phyloP scores from a whole-genome alignment of 2,888 invertebrate genomes.

The Dermolepida albohirtum region DNA sequence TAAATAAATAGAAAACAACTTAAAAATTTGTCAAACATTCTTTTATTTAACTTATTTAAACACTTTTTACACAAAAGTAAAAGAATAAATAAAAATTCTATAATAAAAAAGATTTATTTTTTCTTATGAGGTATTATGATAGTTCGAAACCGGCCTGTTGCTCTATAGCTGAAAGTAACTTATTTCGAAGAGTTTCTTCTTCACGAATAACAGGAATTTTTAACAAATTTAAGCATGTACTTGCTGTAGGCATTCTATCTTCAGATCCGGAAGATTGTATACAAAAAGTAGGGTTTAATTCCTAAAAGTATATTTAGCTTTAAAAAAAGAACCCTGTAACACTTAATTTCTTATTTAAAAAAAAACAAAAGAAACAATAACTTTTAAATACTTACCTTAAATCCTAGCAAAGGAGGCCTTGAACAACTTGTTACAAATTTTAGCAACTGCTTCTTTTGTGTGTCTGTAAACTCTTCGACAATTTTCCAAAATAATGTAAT shows the following conservation, averaged over 20 bases:
- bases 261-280: constrained; percentile 93
- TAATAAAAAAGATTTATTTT: constrained; percentile 2
- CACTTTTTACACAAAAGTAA: constrained; percentile 27
- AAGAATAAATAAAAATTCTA: constrained; percentile 28
- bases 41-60: constrained; percentile 20
- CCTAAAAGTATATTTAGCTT: constrained; percentile 68
- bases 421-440: constrained; percentile 99
- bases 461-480: constrained; percentile 83
- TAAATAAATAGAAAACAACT: neutral
- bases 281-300: constrained; percentile 95
- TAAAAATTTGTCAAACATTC: constrained; percentile 3
- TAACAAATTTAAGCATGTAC: constrained; percentile 97
- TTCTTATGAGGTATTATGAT: constrained; percentile 69
- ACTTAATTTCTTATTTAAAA: neutral
- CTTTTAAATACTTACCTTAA: constrained; percentile 76
- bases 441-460: constrained; percentile 86
- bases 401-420: constrained; percentile 94
- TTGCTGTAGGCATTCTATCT: constrained; percentile 94
- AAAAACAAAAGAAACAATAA: too few relatives aligned
- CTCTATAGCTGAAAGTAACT: constrained; percentile 92
- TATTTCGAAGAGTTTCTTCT: constrained; percentile 80
- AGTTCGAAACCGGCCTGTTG: constrained; percentile 97
- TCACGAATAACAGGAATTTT: constrained; percentile 93
- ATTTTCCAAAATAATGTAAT: constrained; percentile 92
- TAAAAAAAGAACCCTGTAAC: neutral